Base-by-base conservation (phyloP, 2,113 vertebrate species). In the Salvelinus fontinalis region DNA sequence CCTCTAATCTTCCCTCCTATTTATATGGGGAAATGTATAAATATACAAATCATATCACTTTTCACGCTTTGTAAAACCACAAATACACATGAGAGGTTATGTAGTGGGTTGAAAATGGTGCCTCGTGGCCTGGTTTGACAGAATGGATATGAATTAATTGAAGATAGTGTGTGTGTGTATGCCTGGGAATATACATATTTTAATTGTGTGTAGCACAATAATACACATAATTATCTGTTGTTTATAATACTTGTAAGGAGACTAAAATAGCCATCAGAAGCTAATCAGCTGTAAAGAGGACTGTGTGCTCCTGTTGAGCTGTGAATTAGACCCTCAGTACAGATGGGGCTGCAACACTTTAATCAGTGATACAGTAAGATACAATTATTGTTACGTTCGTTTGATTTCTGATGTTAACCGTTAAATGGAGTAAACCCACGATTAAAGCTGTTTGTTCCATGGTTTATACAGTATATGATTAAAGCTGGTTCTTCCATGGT, bases 1-100 rank as follows among this genome's bases (percentile, higher is more conserved):
- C 74, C 85, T 87, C 85, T 94, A 93, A 93, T 93, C 89, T 54
- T 88, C 71, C 81, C 73, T 81, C 84, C 83, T 90, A 81, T 92
- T 91, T 92, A 88, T 92, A 78, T 83, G 84, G 86, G 3, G 79
- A 85, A 89, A 79, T 89, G 84, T 92, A 87, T 78, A 84, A 84
- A 83, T 75, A 84, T 89, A 92, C 88, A 86, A 90, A 89, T 83
- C 85, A 86, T 82, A 91, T 89, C 80, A 82, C 87, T 89, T 87
- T 88, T 85, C 88, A 84, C 84, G 81, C 85, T 83, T 87, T 88
- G 77, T 84, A 82, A 82, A 85, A 79, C 31, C 77, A 71, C 79
- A 87, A 89, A 90, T 67, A 18, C 75, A 84, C 70, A 82, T 70
- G 54, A 76, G 81, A 76, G 77, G 86, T 87, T 85, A 81, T 20